Base-by-base conservation (phyloP, 2,888 invertebrate species). In the Drosophila basisetae region DNA sequence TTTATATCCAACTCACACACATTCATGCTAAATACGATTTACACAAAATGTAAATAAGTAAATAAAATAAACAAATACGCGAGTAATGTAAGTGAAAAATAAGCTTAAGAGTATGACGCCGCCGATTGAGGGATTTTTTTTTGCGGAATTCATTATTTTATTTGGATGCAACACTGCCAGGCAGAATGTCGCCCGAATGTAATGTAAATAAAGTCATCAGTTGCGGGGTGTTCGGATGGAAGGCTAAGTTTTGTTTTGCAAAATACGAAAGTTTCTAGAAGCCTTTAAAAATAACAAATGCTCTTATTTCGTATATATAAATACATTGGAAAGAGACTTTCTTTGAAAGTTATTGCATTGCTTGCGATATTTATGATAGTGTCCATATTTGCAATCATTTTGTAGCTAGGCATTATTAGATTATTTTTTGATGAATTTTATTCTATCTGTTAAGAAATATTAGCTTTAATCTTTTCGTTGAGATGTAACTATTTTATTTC, bases 41-140 rank as follows among this genome's bases (percentile, higher is more conserved):
- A 64, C 59, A 66, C 66, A 68, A 66, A 66, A 65, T 37, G 6
- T 54, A 39, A 61, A 37, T 47, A 61, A 54, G 41, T 58, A 73
- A 55, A 83, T 82, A 47, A 47, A 47, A 47, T 71, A 73, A 82
- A 70, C 73, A 78, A 89, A 76, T 75, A 67, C 54, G 69, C 28
- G 53, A 62, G 73, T 71, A 83, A 80, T 73, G 79, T 77, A 80
- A 89, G 75, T 86, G 73, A 76, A 80, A 69, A 86, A 76, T 69
- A 43, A 68, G 64, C 54, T 43, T 68, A 73, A 72, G 61, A 69
- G 67, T 63, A 76, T 67, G 64, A 58, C 30, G 66, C 54, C 22
- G 58, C 55, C 60, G 64, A 69, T 73, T 56, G 39, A 30, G n/a
- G 63, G 31, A 73, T 75, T 83, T 47, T 80, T 80, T 75, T 77